Evolutionary conservation across 1,140 invertebrate species (phyloP).

Genomic region (Hycleus phaleratus): DNA sequence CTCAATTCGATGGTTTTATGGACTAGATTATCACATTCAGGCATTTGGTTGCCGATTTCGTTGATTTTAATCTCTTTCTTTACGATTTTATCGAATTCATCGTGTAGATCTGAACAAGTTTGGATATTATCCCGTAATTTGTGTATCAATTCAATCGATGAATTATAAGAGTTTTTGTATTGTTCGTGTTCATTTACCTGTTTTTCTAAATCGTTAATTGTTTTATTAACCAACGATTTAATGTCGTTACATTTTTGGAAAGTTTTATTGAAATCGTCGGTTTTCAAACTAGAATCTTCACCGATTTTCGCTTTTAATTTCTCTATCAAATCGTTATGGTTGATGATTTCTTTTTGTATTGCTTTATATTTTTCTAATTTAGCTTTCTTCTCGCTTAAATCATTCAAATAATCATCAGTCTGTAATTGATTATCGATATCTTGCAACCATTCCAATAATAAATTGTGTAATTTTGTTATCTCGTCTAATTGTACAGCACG

Average conservation of each 20-base stretch:
- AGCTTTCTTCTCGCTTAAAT: constrained; percentile 84
- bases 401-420: constrained; percentile 64
- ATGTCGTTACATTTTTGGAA: constrained; percentile 64
- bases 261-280: constrained; percentile 59
- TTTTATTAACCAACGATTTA: constrained; percentile 54
- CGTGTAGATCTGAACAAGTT: constrained; percentile 74
- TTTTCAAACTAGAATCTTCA: constrained; percentile 58
- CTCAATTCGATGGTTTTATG: constrained; percentile 69
- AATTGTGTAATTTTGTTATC: constrained; percentile 69
- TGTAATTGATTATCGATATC: constrained; percentile 78
- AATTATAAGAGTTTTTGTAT: constrained; percentile 73
- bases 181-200: constrained; percentile 83
- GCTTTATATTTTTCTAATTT: constrained; percentile 75
- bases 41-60: constrained; percentile 57
- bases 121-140: constrained; percentile 76
- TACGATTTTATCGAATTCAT: constrained; percentile 66
- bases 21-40: constrained; percentile 64
- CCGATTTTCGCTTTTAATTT: constrained; percentile 58
- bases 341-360: constrained; percentile 66
- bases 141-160: constrained; percentile 81
- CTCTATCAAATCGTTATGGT: constrained; percentile 66
- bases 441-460: constrained; percentile 75
- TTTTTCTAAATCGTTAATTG: constrained; percentile 59
- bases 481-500: constrained; percentile 74
- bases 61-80: constrained; percentile 66